phyloP scores from a whole-genome alignment of 2,113 vertebrate species.

The Tachysurus fulvidraco region DNA sequence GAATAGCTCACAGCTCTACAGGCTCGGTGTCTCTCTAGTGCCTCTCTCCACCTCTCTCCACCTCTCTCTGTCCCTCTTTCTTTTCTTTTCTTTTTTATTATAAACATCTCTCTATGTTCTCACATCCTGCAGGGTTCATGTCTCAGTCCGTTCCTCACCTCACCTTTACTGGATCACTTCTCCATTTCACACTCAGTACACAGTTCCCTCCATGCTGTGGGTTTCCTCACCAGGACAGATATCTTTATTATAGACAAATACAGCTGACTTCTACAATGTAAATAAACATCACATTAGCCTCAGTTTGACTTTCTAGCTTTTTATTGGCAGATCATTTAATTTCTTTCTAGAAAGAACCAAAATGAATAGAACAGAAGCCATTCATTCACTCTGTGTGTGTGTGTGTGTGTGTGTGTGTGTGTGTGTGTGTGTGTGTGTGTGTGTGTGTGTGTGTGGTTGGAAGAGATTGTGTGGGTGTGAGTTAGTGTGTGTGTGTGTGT shows the following conservation, averaged over 20 bases:
- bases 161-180: too few species aligned
- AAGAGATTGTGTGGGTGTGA: too few species aligned
- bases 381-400: not conserved
- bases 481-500: too few species aligned
- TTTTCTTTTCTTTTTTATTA: not conserved
- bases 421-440: too few species aligned
- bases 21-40: not conserved
- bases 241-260: not conserved
- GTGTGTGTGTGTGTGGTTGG: too few species aligned
- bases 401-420: not conserved
- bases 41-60: not conserved
- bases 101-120: not conserved
- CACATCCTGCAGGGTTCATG: not conserved
- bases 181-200: too few species aligned
- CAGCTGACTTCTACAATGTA: not conserved
- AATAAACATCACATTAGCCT: not conserved
- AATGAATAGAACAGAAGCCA: not conserved
- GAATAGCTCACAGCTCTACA: constrained; percentile 15
- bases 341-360: not conserved
- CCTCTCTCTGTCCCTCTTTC: not conserved
- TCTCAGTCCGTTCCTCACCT: not conserved
- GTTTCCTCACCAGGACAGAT: not conserved
- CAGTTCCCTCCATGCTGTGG: not conserved
- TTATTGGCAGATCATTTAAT: not conserved
- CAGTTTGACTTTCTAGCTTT: not conserved